Conservation (phyloP, 2,888 invertebrate genomes). For the Hirudinaria manillensis region DNA sequence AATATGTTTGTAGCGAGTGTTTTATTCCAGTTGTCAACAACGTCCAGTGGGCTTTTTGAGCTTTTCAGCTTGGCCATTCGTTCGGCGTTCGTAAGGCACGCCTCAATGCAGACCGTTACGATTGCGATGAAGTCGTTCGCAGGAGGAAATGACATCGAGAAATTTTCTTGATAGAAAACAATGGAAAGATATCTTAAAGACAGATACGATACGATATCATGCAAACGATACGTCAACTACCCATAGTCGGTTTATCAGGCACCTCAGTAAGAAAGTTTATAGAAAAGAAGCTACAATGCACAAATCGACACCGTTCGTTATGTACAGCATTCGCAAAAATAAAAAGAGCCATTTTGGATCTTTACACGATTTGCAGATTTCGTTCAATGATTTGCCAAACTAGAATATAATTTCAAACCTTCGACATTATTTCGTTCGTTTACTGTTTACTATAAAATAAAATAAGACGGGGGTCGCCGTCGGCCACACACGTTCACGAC, state of each 20-base stretch:
- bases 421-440: background rate
- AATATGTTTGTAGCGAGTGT: no score
- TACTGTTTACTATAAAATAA: background rate
- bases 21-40: no score
- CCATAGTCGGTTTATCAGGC: conserved; percentile 9
- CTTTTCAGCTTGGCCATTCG: no score
- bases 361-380: background rate
- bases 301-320: background rate
- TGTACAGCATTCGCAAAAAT: background rate
- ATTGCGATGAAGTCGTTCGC: no score
- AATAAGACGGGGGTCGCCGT: background rate
- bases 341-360: no score
- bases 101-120: no score
- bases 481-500: background rate
- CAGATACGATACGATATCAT: no score
- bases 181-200: no score
- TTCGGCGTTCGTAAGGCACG: no score
- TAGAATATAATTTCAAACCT: background rate
- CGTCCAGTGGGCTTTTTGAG: no score
- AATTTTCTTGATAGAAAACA: no score
- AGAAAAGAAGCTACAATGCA: conserved; percentile 1
- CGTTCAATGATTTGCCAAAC: background rate
- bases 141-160: no score
- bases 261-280: conserved; percentile 6
- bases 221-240: background rate